Base-by-base conservation (phyloP, 2,888 invertebrate genomes). In the Leucophenga maculata region DNA sequence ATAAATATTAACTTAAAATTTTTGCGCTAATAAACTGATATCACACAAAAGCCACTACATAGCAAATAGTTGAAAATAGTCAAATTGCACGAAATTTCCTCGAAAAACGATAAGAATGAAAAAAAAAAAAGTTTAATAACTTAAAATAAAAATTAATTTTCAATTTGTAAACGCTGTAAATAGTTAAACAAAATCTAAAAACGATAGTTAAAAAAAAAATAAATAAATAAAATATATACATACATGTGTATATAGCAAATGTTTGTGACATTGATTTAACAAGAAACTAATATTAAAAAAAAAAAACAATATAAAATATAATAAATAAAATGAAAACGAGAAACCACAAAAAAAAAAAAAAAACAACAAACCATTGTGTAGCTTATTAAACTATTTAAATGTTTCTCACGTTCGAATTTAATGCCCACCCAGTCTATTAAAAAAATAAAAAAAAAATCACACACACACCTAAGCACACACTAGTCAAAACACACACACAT, bases 361-460 rank as follows among this genome's bases (percentile, higher is more conserved):
- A 46, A 9, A 46, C 18, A 48, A 14, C 18, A 48, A 48, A 64
- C 13, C 16, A 64, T n/a, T 13, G 57, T 14, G 9, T 20, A 57
- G 22, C 31, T 57, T n/a, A 46, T 46, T 46, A 14, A 26, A 46
- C 46, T 4, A 46, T 6, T 13, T 16, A 13, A 57, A 14, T 31
- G 39, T 39, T 39, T 39, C 11, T 1, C 16, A 50, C 9, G 48
- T 46, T 46, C 13, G 64, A 64, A 48, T 48, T 18, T 64, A 48
- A 14, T 14, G 26, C 64, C 59, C 59, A 59, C 59, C 59, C 59
- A 59, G 8, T 18, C 18, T 64, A 20, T 31, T 26, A 26, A 50
- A 65, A 44, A 66, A 31, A 64, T 44, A 72, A 32, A 70, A 67
- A 57, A 60, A n/a, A n/a, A n/a, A n/a, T n/a, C 67, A 32, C 55